Evolutionary conservation across 2,888 invertebrate genomes (phyloP), one percentile per base, ranked within the genome.

Genomic region (Aporophyla lueneburgensis): DNA sequence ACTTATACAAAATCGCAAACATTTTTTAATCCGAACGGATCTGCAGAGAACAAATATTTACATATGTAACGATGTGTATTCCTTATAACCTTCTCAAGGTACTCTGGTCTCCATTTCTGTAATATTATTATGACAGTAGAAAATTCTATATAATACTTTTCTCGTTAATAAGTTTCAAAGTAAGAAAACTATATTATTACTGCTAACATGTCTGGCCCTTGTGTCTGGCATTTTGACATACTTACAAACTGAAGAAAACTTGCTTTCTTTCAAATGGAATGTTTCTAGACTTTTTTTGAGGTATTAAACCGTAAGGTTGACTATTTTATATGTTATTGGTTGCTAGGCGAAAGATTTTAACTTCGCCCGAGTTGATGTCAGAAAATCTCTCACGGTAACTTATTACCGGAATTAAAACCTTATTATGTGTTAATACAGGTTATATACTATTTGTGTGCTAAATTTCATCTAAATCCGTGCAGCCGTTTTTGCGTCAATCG

Each of bases 81-180:
- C n/a, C 40, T 24, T 43, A 62, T 21, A 10, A 58, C 5, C 24
- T 24, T 12, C 7, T 9, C 9, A 14, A 27, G n/a, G 19, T 27
- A n/a, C 5, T n/a, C 10, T 76, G 68, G 58, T 16, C 14, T n/a
- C n/a, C 9, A 62, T 27, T 54, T 56, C 43, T 27, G 6, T 51
- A 27, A 67, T 27, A 67, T 53, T 68, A 33, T 65, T 56, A 33
- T 27, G 27, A 33, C 59, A 59, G 6, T 19, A 58, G 19, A 53
- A 56, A 81, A 70, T 46, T 59, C 27, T 51, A 9, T 58, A 66
- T 54, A 40, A 71, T 70, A 74, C 68, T 78, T 59, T 74, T 51
- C 67, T 81, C 51, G 63, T 81, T 78, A 74, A 68, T 67, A 78
- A 73, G 74, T 78, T 81, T 59, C 3, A 14, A 72, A 74, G 53